Percentiles rank a stretch among this genome's conserved stretches.
These are phyloP conservation scores for Accipiter virgatus DNA, from an alignment of 2,113 vertebrate species.

Conservation along the genomic window DNA sequence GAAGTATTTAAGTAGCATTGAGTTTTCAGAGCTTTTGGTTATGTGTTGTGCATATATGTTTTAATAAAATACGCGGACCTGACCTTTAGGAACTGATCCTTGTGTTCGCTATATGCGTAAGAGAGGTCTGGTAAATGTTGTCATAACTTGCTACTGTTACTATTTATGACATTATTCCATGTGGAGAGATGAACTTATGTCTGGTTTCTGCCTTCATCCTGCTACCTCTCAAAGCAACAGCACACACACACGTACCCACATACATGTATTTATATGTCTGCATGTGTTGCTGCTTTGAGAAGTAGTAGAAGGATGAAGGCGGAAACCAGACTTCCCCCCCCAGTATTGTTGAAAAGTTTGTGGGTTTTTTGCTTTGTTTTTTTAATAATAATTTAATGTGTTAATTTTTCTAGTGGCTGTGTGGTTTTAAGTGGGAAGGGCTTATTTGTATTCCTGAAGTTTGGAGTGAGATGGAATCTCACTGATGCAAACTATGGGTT, in stretches of 20 bases:
- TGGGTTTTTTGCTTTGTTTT: neutral
- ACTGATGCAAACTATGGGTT: neutral
- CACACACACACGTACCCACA: rapidly evolving
- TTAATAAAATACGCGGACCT: neutral
- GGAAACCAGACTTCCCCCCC: neutral
- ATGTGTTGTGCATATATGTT: neutral
- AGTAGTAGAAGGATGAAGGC: neutral
- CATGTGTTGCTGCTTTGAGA: neutral
- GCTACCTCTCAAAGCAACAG: neutral
- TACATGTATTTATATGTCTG: rapidly evolving
- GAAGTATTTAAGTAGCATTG: neutral
- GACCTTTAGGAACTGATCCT: neutral
- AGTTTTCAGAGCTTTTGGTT: neutral
- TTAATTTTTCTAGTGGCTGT: neutral
- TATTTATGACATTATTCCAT: neutral
- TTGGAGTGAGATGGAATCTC: neutral
- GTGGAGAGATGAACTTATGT: neutral
- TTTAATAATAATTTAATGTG: neutral
- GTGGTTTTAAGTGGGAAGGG: neutral
- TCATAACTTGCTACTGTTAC: neutral
- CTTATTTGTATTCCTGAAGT: neutral
- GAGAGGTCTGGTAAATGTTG: neutral
- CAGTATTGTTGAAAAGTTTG: neutral
- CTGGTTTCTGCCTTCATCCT: neutral
- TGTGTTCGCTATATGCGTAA: neutral